Evolutionary conservation across 2,797 vertebrate genomes (phyloP).

Genomic region (Phrynocephalus forsythii): DNA sequence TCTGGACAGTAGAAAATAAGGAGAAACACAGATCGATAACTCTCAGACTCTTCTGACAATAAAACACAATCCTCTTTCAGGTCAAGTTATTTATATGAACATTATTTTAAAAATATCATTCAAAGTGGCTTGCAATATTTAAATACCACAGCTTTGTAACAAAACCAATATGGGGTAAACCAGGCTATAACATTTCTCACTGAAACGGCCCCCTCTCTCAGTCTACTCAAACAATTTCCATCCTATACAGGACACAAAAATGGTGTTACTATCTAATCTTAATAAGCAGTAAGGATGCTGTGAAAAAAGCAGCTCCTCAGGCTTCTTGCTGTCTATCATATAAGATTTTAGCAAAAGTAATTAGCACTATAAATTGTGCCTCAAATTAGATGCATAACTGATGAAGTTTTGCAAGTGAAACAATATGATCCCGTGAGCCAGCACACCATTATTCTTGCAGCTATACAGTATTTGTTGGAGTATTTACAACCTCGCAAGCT

Average conservation of each 20-base stretch:
- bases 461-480: too few relatives aligned
- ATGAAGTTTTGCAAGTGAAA: too few relatives aligned
- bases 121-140: neutral
- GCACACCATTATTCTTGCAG: too few relatives aligned
- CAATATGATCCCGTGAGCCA: too few relatives aligned
- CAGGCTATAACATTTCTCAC: neutral
- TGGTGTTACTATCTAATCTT: neutral
- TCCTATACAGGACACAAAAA: neutral
- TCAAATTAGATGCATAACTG: too few relatives aligned
- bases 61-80: neutral
- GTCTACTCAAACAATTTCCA: neutral
- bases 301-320: too few relatives aligned
- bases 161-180: neutral
- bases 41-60: neutral
- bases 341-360: too few relatives aligned
- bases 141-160: neutral
- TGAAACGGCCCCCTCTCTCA: neutral
- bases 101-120: neutral
- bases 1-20: slow-evolving; percentile 64
- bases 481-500: too few relatives aligned
- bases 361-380: too few relatives aligned
- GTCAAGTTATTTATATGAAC: neutral
- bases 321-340: too few relatives aligned
- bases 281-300: too few relatives aligned
- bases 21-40: slow-evolving; percentile 16